These are phyloP conservation scores for Hirundo rustica DNA, from an alignment of 2,797 vertebrate species.

Conservation along the genomic window DNA sequence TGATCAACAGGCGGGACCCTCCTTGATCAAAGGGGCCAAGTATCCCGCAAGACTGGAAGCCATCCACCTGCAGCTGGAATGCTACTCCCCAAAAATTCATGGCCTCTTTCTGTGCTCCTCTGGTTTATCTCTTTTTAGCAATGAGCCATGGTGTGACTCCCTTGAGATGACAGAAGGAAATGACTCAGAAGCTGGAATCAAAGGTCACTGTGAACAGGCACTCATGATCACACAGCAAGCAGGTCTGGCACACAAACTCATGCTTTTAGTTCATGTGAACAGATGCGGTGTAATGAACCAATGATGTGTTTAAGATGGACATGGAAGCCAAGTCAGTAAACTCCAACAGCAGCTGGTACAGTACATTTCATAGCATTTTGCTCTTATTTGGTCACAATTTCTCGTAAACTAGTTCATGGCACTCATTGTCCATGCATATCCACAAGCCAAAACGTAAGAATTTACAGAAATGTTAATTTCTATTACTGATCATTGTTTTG, in stretches of 20 bases:
- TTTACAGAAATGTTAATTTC: constrained; percentile 69
- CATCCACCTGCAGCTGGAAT: constrained; percentile 75
- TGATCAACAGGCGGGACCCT: constrained; percentile 48
- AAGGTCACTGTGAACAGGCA: constrained; percentile 45
- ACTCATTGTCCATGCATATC: constrained; percentile 78
- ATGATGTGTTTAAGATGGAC: constrained; percentile 73
- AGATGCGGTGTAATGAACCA: constrained; percentile 68
- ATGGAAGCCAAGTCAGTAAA: constrained; percentile 72
- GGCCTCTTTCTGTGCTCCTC: constrained; percentile 70
- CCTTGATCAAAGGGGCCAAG: constrained; percentile 37
- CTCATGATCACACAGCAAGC: constrained; percentile 81
- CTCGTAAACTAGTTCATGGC: constrained; percentile 82
- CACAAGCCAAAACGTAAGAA: constrained; percentile 63
- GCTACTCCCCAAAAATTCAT: constrained; percentile 81
- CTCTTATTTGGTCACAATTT: constrained; percentile 80
- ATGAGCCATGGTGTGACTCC: constrained; percentile 99
- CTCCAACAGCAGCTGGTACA: constrained; percentile 77
- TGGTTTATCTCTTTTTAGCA: constrained; percentile 86
- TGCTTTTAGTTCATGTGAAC: constrained; percentile 86
- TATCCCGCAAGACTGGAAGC: constrained; percentile 71
- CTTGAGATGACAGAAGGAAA: constrained; percentile 86
- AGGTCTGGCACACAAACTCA: constrained; percentile 80
- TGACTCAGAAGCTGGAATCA: constrained; percentile 73
- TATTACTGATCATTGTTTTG: constrained; percentile 15
- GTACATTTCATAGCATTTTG: constrained; percentile 68